Evolutionary conservation across 2,113 vertebrate genomes (phyloP), one percentile per base, ranked within the genome.

Genomic region (Genyomyrus donnyi): DNA sequence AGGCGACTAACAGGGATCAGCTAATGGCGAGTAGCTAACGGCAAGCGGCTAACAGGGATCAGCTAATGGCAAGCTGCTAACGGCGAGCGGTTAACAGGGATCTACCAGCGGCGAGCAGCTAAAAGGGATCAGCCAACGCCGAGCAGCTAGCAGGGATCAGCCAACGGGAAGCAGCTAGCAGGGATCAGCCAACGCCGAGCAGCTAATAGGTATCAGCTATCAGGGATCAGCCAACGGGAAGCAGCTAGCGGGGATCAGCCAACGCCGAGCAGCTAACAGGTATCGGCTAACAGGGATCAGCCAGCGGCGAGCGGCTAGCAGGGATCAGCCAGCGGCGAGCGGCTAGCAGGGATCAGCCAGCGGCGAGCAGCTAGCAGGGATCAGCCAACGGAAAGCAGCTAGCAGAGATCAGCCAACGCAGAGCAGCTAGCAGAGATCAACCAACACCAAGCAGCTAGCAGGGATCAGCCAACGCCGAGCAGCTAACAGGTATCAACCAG

Each of bases 161-260:
- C 56, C 1, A 58, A 1, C 1, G 21, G 56, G 5, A 1, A n/a
- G 58, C n/a, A 3, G 2, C 58, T 27, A 66, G 0, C 4, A 17
- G 15, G 50, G 1, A 52, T 52, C 50, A 52, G 49, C 9, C 2
- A 49, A 1, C 2, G 50, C 2, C 3, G 5, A 19, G 0, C 17
- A 1, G 21, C 58, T 1, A 62, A 62, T 0, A 7, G 7, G 1
- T 0, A 62, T 8, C 7, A 7, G 21, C 21, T n/a, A 62, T 0
- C 24, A 9, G 24, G 58, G 58, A 10, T 62, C 49, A 11, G 48
- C 45, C 5, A 46, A 0, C 3, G 42, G 42, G 0, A 1, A 53
- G 53, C 17, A 1, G 46, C 8, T 48, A 48, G 2, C 48, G 1
- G 24, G 2, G 24, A 8, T 21, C 56, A 24, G 21, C 56, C 2